Evolutionary conservation across 2,113 vertebrate species (phyloP), one percentile per base, ranked within the genome.

Genomic region (Semicossyphus pulcher): DNA sequence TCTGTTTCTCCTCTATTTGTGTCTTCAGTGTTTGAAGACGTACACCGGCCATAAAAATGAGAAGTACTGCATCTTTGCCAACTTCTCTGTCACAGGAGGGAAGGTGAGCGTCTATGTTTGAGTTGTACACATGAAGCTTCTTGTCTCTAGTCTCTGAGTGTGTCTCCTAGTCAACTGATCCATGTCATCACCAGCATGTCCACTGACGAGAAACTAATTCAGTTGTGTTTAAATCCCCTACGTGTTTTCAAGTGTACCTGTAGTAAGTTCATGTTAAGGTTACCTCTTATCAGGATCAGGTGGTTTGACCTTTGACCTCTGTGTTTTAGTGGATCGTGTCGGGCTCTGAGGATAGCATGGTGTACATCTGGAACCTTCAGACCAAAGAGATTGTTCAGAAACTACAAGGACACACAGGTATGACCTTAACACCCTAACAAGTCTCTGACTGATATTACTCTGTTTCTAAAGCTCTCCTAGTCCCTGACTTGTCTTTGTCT

Each of bases 301-400:
- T n/a, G 41, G 14, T 29, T 5, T 23, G 10, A 34, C 36, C 5
- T 7, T n/a, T 41, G 5, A 10, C 42, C 21, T 15, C 36, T 25
- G 47, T 49, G 11, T n/a, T 2, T 12, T 76, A 99, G 98, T 99
- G 98, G 98, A 99, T 99, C 0, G 97, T 99, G 76, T 99, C 98
- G 0, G 98, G 98, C 48, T 99, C 98, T 0, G 98, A 99, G 88
- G 98, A 99, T 90, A 99, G 98, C 93, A 94, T 98, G 92, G 98
- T 99, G 75, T 99, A 99, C 62, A 97, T 99, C 67, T 99, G 98
- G 98, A 99, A 99, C 92, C 94, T 99, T 76, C 98, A 99, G 93
- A 99, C 98, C 0, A 99, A 99, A 93, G 98, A 99, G 95, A 96
- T 99, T 0, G 98, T 99, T 78, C 98, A 99, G 95, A 99, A 99